phyloP scores from a whole-genome alignment of 2,888 invertebrate genomes.

The Heliconius sara region DNA sequence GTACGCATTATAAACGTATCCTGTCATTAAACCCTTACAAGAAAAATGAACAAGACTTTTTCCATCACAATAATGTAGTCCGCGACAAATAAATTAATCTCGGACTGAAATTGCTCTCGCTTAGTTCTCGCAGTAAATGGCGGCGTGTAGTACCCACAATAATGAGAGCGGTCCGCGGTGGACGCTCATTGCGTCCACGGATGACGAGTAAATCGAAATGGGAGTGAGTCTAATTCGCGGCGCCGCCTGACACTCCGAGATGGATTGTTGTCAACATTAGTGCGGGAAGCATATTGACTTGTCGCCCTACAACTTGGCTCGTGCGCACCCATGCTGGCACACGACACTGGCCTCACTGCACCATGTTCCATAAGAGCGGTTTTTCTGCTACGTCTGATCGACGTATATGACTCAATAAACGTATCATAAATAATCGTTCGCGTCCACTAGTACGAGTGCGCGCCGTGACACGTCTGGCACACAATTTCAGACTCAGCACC shows the following conservation, averaged over 20 bases:
- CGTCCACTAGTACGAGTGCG: constrained; percentile 71
- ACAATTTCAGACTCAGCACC: constrained; percentile 76
- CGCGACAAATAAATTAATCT: constrained; percentile 75
- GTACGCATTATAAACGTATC: constrained; percentile 73
- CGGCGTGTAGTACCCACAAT: constrained; percentile 55
- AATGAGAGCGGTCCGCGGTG: constrained; percentile 63
- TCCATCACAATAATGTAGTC: constrained; percentile 67
- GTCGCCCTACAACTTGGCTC: constrained; percentile 63
- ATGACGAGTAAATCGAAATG: constrained; percentile 79
- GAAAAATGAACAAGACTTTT: constrained; percentile 67
- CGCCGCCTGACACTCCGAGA: constrained; percentile 79
- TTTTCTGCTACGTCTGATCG: constrained; percentile 55
- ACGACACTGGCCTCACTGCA: constrained; percentile 54
- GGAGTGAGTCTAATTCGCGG: constrained; percentile 80
- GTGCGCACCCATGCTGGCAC: constrained; percentile 39
- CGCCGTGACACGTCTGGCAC: constrained; percentile 69
- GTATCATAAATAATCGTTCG: constrained; percentile 61
- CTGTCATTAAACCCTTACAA: constrained; percentile 76
- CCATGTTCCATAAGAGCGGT: constrained; percentile 59
- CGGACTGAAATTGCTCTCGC: constrained; percentile 68
- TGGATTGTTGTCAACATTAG: constrained; percentile 82
- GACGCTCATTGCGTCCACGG: constrained; percentile 66
- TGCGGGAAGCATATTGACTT: constrained; percentile 79
- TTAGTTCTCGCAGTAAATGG: constrained; percentile 61
- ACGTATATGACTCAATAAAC: constrained; percentile 61